phyloP scores from a whole-genome alignment of 2,113 vertebrate genomes.

The Gopherus evgoodei region DNA sequence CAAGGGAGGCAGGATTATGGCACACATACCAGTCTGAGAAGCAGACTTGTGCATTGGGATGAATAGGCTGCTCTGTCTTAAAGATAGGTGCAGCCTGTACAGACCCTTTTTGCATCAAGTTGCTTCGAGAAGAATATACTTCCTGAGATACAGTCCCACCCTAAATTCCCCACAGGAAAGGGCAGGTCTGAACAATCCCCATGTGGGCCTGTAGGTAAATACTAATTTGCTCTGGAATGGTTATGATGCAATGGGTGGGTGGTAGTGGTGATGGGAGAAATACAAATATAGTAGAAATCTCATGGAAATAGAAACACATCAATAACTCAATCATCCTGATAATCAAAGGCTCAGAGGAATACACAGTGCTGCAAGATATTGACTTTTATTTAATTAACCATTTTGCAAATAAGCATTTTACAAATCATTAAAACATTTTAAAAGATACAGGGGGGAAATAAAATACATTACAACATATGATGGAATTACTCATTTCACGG shows the following conservation, averaged over 20 bases:
- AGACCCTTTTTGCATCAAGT: not conserved
- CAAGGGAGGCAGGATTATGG: not conserved
- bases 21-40: not conserved
- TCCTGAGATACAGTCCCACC: not conserved
- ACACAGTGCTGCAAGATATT: conserved; percentile 10
- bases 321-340: conserved; percentile 47
- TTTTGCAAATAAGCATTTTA: conserved; percentile 39
- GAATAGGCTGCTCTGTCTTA: not conserved
- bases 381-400: conserved; percentile 68
- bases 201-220: not conserved
- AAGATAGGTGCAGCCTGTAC: not conserved
- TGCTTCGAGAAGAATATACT: not conserved
- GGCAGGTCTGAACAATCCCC: not conserved
- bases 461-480: conserved; percentile 14
- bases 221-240: not conserved
- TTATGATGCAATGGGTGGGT: not conserved
- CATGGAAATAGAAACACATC: not conserved
- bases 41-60: not conserved
- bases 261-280: not conserved
- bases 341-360: conserved; percentile 42
- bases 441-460: conserved; percentile 22
- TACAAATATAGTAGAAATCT: not conserved
- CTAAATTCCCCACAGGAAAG: not conserved
- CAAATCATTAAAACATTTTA: conserved; percentile 56
- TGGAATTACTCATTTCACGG: conserved; percentile 31